These are phyloP conservation scores for Syncerus caffer DNA, from an alignment of 2,797 vertebrate species.

Conservation along the genomic window DNA sequence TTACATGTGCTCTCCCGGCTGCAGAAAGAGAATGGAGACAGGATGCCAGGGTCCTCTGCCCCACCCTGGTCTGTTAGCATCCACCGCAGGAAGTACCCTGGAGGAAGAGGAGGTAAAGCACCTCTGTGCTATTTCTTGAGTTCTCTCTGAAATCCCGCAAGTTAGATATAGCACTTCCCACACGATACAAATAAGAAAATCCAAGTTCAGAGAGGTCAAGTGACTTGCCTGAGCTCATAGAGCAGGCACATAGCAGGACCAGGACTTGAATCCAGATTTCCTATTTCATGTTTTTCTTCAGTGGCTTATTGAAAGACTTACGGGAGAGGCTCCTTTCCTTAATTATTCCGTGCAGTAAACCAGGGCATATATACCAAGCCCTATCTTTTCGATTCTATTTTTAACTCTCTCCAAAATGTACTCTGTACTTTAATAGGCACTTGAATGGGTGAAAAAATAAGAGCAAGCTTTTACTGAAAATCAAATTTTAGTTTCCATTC, in stretches of 20 bases:
- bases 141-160: background rate
- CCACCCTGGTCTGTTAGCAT: background rate
- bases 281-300: background rate
- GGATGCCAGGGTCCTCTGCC: background rate
- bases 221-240: background rate
- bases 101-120: background rate
- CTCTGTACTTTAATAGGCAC: background rate
- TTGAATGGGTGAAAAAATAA: background rate
- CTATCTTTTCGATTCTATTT: background rate
- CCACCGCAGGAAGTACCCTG: background rate
- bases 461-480: background rate
- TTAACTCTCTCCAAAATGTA: background rate
- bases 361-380: background rate
- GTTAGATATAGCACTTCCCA: background rate
- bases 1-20: background rate
- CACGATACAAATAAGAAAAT: background rate
- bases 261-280: background rate
- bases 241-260: background rate
- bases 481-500: background rate
- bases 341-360: background rate
- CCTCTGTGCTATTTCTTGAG: background rate
- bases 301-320: background rate
- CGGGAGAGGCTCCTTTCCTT: background rate
- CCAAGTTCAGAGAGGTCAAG: background rate
- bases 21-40: background rate